phyloP scores from a whole-genome alignment of 2,113 vertebrate genomes.

The Peromyscus polionotus region DNA sequence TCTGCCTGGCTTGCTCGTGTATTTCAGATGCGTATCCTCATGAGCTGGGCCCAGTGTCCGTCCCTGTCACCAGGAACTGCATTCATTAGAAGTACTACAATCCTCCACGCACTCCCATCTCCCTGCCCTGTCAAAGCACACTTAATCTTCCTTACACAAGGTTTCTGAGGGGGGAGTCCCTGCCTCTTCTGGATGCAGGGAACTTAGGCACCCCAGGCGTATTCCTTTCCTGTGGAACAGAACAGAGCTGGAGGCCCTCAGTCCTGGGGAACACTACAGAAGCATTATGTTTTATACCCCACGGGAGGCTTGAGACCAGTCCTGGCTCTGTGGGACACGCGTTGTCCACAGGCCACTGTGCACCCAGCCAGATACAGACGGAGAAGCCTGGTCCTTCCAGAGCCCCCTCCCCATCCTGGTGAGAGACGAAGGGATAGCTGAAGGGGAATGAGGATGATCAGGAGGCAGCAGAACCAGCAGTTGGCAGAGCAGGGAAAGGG shows the following conservation, averaged over 20 bases:
- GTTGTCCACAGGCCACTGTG: neutral
- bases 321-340: neutral
- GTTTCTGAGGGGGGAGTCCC: slow-evolving; percentile 32
- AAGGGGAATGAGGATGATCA: neutral
- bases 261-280: neutral
- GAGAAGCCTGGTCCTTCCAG: neutral
- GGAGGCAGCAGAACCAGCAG: neutral
- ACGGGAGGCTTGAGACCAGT: neutral
- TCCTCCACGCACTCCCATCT: neutral
- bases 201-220: neutral
- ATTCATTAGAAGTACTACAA: neutral
- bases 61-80: neutral
- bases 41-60: neutral
- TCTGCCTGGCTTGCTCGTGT: neutral
- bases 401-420: neutral
- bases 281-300: neutral
- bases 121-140: neutral
- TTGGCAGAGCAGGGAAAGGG: neutral
- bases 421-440: neutral
- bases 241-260: neutral
- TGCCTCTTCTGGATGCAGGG: neutral
- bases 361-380: neutral
- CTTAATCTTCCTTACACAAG: neutral
- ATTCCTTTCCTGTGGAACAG: neutral
- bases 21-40: neutral